Percentiles rank a stretch among this genome's conserved stretches.
phyloP scores from a whole-genome alignment of 2,888 invertebrate species.

The Lochmaea crataegi region DNA sequence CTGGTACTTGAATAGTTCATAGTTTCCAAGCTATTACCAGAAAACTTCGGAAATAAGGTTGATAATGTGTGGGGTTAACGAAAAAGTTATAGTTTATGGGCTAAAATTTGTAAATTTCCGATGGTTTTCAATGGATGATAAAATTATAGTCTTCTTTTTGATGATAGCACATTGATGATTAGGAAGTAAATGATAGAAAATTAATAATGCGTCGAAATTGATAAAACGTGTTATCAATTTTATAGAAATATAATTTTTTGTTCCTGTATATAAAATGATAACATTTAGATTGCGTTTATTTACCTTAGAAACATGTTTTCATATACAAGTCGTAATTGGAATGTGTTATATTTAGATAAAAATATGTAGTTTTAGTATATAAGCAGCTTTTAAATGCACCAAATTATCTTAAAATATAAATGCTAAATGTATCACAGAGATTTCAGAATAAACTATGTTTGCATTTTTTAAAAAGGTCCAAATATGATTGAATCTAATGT shows the following conservation, averaged over 20 bases:
- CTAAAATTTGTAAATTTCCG: too few species aligned
- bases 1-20: too few species aligned
- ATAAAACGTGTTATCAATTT: not conserved
- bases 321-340: not conserved
- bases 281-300: not conserved
- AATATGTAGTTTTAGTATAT: not conserved
- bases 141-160: too few species aligned
- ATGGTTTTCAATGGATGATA: too few species aligned
- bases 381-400: not conserved
- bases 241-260: not conserved
- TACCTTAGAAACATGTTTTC: not conserved
- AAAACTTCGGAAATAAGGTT: too few species aligned
- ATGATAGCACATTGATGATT: too few species aligned
- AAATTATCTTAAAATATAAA: not conserved
- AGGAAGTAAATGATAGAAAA: not conserved
- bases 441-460: not conserved
- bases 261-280: too few species aligned
- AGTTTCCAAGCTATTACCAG: too few species aligned
- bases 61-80: too few species aligned
- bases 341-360: not conserved
- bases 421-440: constrained; percentile 19
- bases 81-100: too few species aligned
- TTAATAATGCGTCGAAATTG: not conserved
- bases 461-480: not conserved
- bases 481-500: not conserved